Conservation (phyloP, 2,888 invertebrate genomes). For the Glyphotaelius pellucidus region DNA sequence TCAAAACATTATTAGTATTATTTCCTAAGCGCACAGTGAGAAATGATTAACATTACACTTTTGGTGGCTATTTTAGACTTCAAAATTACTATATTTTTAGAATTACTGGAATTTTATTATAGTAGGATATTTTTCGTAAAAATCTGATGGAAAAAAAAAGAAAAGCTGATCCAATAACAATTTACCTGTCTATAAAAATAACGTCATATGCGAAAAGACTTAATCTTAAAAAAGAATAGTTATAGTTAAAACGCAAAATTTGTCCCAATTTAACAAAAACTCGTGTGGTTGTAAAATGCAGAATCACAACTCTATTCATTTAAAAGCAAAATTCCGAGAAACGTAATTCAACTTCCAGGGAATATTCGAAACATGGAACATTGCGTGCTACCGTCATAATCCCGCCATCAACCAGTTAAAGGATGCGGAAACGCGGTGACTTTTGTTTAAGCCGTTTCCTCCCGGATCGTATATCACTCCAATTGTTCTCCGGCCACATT, state of each 20-base stretch:
- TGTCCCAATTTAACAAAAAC: neutral
- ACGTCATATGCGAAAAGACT: neutral
- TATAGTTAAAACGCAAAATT: neutral
- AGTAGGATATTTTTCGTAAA: no score
- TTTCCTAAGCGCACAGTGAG: neutral
- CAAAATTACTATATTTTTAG: no score
- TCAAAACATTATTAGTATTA: no score
- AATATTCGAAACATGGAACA: neutral
- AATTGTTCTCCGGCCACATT: conserved; percentile 31
- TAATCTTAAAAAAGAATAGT: neutral
- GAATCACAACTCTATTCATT: neutral
- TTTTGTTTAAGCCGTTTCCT: conserved; percentile 35
- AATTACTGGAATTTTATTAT: no score
- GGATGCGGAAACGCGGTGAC: conserved; percentile 35
- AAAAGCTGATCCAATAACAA: no score
- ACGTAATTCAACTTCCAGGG: neutral
- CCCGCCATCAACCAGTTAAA: neutral
- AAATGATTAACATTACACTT: neutral
- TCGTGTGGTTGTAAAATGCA: neutral
- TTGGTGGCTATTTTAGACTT: no score
- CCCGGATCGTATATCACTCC: conserved; percentile 21
- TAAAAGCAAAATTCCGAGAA: neutral
- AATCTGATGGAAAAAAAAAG: no score
- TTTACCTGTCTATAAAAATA: neutral
- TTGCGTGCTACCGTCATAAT: neutral